A percentile compares a stretch with the other conserved stretches of the same genome.
phyloP scores from a whole-genome alignment of 2,113 vertebrate genomes.

The Hipposideros armiger region DNA sequence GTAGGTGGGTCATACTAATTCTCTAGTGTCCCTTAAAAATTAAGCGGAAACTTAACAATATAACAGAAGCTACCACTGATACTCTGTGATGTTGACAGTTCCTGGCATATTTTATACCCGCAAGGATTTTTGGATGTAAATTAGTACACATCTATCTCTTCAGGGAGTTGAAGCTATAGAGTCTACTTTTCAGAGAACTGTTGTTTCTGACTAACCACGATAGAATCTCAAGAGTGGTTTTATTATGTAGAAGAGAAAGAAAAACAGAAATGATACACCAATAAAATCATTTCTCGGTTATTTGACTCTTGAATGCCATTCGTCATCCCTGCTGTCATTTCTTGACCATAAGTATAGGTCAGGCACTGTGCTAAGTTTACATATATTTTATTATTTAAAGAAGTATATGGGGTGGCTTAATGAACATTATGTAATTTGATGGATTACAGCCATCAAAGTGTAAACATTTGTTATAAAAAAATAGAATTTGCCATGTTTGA shows the following conservation, averaged over 20 bases:
- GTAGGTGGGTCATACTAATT: conserved; percentile 76
- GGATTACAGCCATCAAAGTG: not conserved
- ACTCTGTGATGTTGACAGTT: conserved; percentile 77
- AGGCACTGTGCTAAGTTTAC: not conserved
- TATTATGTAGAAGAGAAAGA: conserved; percentile 23
- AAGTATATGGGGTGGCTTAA: not conserved
- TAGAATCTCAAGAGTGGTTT: conserved; percentile 16
- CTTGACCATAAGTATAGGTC: not conserved
- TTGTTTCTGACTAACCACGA: conserved; percentile 42
- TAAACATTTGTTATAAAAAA: not conserved
- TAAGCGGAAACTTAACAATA: conserved; percentile 78
- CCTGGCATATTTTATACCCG: conserved; percentile 75
- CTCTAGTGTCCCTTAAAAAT: conserved; percentile 79
- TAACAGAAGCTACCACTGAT: conserved; percentile 64
- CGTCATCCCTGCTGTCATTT: not conserved
- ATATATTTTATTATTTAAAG: not conserved
- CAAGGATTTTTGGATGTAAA: conserved; percentile 74
- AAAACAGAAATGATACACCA: not conserved
- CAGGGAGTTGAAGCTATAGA: conserved; percentile 61
- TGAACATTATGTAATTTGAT: not conserved
- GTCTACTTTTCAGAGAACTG: conserved; percentile 55
- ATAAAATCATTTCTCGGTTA: not conserved
- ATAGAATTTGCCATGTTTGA: not conserved
- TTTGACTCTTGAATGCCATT: not conserved
- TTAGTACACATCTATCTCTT: conserved; percentile 72